Evolutionary conservation across 2,888 invertebrate species (phyloP).

Genomic region (Trisateles emortualis): DNA sequence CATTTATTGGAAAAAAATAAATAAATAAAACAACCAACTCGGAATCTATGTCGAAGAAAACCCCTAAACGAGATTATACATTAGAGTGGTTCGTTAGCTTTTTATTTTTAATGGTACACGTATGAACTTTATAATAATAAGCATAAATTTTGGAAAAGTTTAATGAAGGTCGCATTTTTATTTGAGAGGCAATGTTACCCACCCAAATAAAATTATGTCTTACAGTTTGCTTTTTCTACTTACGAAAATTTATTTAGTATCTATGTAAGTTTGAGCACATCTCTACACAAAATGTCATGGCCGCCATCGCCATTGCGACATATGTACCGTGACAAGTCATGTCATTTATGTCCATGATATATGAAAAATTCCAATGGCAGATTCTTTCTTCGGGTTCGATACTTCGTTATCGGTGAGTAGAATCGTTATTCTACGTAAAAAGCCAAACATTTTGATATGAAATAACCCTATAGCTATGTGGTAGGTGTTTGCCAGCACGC

Average conservation of each 20-base stretch:
- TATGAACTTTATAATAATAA: too few species aligned
- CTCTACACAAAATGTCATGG: conserved; percentile 66
- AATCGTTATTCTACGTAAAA: conserved; percentile 44
- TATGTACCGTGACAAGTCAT: conserved; percentile 89
- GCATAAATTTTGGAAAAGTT: too few species aligned
- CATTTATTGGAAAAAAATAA: too few species aligned
- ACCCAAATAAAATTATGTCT: too few species aligned
- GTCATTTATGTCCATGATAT: conserved; percentile 88
- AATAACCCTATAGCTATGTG: conserved; percentile 49
- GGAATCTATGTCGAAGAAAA: too few species aligned
- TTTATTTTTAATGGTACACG: too few species aligned
- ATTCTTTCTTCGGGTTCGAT: conserved; percentile 95
- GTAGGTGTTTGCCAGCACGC: conserved; percentile 72
- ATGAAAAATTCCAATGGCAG: conserved; percentile 92
- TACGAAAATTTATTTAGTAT: conserved; percentile 5
- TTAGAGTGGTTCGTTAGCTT: too few species aligned
- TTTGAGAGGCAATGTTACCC: neutral
- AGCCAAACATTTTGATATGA: conserved; percentile 50
- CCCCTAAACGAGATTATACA: too few species aligned
- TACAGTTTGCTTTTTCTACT: too few species aligned
- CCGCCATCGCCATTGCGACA: conserved; percentile 79
- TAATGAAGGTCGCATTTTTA: too few species aligned
- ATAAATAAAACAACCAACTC: too few species aligned
- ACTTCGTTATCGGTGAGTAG: conserved; percentile 91
- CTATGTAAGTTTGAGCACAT: conserved; percentile 14